Base-by-base conservation (phyloP, 2,888 invertebrate species). In the Cybosia mesomella region DNA sequence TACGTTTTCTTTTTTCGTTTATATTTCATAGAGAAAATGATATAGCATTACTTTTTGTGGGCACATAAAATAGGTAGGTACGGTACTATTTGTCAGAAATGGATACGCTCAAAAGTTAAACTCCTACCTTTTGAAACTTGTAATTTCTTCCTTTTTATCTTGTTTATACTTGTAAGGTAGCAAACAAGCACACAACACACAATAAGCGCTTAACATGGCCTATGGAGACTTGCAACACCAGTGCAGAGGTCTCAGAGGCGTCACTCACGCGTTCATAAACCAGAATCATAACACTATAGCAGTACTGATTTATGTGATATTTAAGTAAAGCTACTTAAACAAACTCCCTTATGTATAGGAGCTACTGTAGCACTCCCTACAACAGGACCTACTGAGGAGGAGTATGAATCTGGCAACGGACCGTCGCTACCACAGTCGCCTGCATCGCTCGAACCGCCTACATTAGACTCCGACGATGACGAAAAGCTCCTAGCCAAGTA, bases 331-430 rank as follows among this genome's bases (percentile, higher is more conserved):
- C 34, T n/a, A 39, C 13, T 22, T 22, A 21, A 24, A 9, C 15
- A 24, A 28, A 24, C 18, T 10, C 24, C 39, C 11, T 21, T 49
- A 10, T 61, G 21, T 54, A 0, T 72, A 89, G 89, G 85, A n/a
- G 62, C 79, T n/a, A 70, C 83, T 8, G 79, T 59, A 2, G 63
- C 83, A 13, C 83, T 84, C 67, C 76, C 83, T 39, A 62, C 79
- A 13, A 49, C 80, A 0, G 96, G 95, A 63, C 95, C 96, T 72
- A 96, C 97, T 73, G 98, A 99, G 81, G 98, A 98, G 89, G 99
- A 99, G 95, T 97, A 97, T 79, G 99, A 99, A 93, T 99, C 99
- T 72, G 99, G 99, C 75, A 98, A 98, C 91, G 99, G 99, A 57
- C 98, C 98, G 54, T 99, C 99, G 64, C 94, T 99, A 81, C 98